These are phyloP conservation scores for Drosophila watanabei DNA, from an alignment of 1,140 invertebrate species.

Conservation along the genomic window DNA sequence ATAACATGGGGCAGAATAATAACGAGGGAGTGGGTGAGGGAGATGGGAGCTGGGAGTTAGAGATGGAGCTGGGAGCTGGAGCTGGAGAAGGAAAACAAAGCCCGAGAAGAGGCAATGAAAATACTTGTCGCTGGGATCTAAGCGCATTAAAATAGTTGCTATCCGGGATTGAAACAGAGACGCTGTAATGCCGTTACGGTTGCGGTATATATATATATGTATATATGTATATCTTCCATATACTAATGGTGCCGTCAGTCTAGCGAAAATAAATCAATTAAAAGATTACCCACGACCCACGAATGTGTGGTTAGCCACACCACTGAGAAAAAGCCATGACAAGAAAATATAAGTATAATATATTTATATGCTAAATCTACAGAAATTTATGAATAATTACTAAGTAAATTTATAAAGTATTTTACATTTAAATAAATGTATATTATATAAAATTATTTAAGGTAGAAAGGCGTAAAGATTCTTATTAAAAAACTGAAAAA, in stretches of 20 bases:
- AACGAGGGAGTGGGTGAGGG: not conserved
- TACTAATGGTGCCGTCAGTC: constrained; percentile 34
- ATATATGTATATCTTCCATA: not conserved
- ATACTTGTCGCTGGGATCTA: constrained; percentile 56
- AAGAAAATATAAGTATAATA: not conserved
- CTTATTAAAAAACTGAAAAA: too few relatives aligned
- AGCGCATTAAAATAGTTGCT: constrained; percentile 73
- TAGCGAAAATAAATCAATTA: constrained; percentile 76
- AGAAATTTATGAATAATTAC: too few relatives aligned
- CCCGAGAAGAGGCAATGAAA: constrained; percentile 45
- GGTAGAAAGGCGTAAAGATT: too few relatives aligned
- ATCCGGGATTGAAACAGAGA: constrained; percentile 19
- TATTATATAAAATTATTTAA: too few relatives aligned
- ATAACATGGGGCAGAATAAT: constrained; percentile 34
- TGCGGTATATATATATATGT: not conserved
- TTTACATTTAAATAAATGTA: too few relatives aligned
- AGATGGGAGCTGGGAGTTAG: not conserved
- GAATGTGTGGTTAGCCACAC: constrained; percentile 1
- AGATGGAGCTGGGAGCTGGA: not conserved
- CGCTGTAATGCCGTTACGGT: constrained; percentile 10
- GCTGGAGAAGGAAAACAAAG: not conserved
- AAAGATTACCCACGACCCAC: constrained; percentile 54
- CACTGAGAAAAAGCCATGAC: not conserved
- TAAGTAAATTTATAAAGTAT: not conserved
- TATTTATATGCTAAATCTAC: not conserved